phyloP scores from a whole-genome alignment of 2,888 invertebrate species.

The Atherix ibis region DNA sequence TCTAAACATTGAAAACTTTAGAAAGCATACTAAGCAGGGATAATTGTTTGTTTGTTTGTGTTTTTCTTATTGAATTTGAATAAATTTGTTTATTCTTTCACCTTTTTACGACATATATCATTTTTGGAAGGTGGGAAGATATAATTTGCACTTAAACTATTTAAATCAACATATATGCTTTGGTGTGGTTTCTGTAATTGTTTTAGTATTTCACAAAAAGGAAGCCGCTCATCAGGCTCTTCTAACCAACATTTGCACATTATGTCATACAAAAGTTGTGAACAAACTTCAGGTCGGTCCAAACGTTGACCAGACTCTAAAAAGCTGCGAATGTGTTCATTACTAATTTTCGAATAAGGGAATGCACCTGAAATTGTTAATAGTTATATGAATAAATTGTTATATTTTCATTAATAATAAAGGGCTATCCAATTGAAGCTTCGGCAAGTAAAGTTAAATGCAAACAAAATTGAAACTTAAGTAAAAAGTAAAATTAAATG shows the following conservation, averaged over 20 bases:
- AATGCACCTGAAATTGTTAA: conserved; percentile 61
- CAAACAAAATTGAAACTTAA: too few species aligned
- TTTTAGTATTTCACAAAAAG: conserved; percentile 45
- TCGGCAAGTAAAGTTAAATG: too few species aligned
- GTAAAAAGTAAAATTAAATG: too few species aligned
- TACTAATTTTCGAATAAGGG: conserved; percentile 54
- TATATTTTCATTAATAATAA: too few species aligned
- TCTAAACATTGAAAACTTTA: too few species aligned
- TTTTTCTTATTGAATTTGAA: too few species aligned
- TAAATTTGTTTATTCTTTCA: too few species aligned
- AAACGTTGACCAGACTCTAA: conserved; percentile 48
- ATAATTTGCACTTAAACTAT: conserved; percentile 37
- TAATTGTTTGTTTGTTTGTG: too few species aligned
- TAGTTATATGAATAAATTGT: too few species aligned
- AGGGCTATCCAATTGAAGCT: too few species aligned
- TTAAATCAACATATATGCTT: conserved; percentile 45
- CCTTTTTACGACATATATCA: too few species aligned
- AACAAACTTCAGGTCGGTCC: conserved; percentile 53
- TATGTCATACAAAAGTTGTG: conserved; percentile 48
- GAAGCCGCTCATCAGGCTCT: conserved; percentile 42
- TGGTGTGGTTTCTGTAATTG: conserved; percentile 35
- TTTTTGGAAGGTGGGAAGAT: conserved; percentile 48
- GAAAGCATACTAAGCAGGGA: too few species aligned
- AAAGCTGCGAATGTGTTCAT: conserved; percentile 43
- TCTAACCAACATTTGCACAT: conserved; percentile 59